Base-by-base conservation (phyloP, 2,888 invertebrate genomes). In the Athrips mouffetella region DNA sequence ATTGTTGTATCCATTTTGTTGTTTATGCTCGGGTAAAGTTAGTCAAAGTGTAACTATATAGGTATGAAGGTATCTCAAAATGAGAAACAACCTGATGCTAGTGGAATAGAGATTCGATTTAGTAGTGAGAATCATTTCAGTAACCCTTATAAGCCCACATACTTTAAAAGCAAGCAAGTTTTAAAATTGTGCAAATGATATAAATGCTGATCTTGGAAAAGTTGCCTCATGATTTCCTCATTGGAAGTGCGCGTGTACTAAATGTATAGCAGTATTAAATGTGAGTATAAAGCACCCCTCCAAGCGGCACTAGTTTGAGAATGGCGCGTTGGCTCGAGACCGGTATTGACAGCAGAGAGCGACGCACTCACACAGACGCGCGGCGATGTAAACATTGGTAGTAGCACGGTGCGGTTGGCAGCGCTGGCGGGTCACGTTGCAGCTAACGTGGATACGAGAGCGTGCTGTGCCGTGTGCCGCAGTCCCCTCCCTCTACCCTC, bases 361-460 rank as follows among this genome's bases (percentile, higher is more conserved):
- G 44, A 47, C 37, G 60, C 57, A 65, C 67, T 52, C 71, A 74
- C 71, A 66, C 73, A 54, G 35, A 41, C 55, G 51, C 52, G 51
- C 37, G 30, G 47, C 50, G 58, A 65, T 60, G 77, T 80, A 80
- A 79, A 80, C 76, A 80, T 70, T 66, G 67, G 60, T 60, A 63
- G 63, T 65, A 48, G 51, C 47, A 53, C 51, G 45, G 70, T 58
- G 48, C 63, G 59, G 81, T 82, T 87, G 84, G 82, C 56, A 75
- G 57, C 53, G 44, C 65, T 55, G 75, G 50, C 54, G 53, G 65
- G 80, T 87, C 87, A 86, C 86, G 87, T 87, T 86, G 84, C 80
- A 72, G 48, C 18, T 77, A 84, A 85, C 80, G 85, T 85, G 86
- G 67, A n/a, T 57, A 63, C 13, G 57, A 55, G 69, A 73, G 75